Conservation (phyloP, 2,888 invertebrate species). For the Agrilus biguttatus region DNA sequence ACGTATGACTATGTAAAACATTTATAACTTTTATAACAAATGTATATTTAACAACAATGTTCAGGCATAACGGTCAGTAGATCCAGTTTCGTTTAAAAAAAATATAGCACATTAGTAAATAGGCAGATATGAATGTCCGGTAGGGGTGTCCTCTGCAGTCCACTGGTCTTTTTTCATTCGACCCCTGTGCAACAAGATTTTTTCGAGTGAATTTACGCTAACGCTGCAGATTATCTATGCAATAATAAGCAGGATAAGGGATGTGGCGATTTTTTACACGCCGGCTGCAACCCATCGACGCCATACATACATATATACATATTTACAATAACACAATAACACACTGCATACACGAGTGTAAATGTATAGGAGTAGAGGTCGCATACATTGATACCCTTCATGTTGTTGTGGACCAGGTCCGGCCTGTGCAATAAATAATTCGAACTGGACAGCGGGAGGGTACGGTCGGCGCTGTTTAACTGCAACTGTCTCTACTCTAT, state of each 20-base stretch:
- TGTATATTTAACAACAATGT: too few species aligned
- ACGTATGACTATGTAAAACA: too few species aligned
- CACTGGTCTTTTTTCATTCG: too few species aligned
- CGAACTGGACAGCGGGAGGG: slow-evolving; percentile 19
- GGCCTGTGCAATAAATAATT: slow-evolving; percentile 25
- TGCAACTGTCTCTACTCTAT: slow-evolving; percentile 17
- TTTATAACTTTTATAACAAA: too few species aligned
- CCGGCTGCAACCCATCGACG: slow-evolving; percentile 11
- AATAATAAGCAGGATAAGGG: slow-evolving; percentile 20
- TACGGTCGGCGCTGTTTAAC: slow-evolving; percentile 9
- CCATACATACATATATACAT: not conserved
- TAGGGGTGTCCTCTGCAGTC: too few species aligned
- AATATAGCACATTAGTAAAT: too few species aligned
- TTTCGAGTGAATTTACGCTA: too few species aligned
- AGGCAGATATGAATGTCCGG: too few species aligned
- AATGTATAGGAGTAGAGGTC: slow-evolving; percentile 4
- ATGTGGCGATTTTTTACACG: slow-evolving; percentile 24
- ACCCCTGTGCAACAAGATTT: too few species aligned
- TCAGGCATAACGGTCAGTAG: too few species aligned
- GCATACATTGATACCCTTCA: slow-evolving; percentile 17
- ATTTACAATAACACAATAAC: slow-evolving; percentile 1
- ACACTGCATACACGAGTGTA: not conserved
- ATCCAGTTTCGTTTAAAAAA: too few species aligned
- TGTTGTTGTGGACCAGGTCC: slow-evolving; percentile 22
- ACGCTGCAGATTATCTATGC: slow-evolving; percentile 8